These are phyloP conservation scores for Seriola rivoliana DNA, from an alignment of 2,113 vertebrate species.

Conservation along the genomic window DNA sequence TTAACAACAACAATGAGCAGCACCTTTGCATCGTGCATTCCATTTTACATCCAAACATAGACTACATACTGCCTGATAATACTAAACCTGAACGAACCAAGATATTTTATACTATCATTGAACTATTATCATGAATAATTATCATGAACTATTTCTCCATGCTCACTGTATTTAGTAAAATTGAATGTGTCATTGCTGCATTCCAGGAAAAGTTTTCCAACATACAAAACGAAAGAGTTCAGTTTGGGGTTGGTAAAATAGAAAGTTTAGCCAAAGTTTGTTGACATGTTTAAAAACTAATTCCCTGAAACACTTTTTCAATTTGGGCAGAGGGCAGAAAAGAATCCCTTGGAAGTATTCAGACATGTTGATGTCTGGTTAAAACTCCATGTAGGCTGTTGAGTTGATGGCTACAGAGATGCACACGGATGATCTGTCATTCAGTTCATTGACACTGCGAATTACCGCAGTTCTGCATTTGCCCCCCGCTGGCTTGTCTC, in stretches of 20 bases:
- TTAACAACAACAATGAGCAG: background rate
- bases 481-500: conserved; percentile 31
- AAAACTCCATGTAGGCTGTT: conserved; percentile 13
- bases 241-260: too few species aligned
- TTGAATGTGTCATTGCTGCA: background rate
- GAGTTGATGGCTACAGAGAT: conserved; percentile 30
- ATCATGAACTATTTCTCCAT: background rate
- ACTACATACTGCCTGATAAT: background rate
- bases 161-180: background rate
- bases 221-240: too few species aligned
- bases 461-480: conserved; percentile 20
- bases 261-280: too few species aligned
- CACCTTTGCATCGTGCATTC: background rate
- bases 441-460: conserved; percentile 38
- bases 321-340: conserved; percentile 1
- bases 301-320: background rate
- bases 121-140: too few species aligned
- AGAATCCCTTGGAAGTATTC: background rate
- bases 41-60: background rate
- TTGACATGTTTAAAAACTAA: too few species aligned
- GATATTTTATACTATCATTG: too few species aligned
- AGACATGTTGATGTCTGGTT: conserved; percentile 42
- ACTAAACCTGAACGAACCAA: background rate
- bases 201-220: too few species aligned
- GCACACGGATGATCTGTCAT: conserved; percentile 49